Conservation (phyloP, 2,888 invertebrate genomes). For the Epistrophe grossulariae region DNA sequence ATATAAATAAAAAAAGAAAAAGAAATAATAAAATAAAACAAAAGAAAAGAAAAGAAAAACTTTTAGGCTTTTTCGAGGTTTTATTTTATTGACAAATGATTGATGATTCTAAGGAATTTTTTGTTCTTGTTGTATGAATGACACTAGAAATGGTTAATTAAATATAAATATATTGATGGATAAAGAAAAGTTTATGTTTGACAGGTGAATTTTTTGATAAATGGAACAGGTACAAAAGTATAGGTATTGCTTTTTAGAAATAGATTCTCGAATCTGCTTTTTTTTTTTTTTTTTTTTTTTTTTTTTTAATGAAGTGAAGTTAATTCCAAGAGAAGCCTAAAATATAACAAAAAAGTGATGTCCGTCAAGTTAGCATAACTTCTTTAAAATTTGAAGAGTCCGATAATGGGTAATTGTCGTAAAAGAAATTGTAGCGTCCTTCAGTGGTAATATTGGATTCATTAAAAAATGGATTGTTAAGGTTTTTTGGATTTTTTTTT, state of each 20-base stretch:
- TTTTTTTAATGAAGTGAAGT: no score
- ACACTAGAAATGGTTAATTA: constrained; percentile 2
- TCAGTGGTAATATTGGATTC: no score
- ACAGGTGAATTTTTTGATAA: constrained; percentile 13
- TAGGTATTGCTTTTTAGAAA: neutral
- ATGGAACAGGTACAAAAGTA: neutral
- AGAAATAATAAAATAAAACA: no score
- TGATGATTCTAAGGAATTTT: constrained; percentile 1
- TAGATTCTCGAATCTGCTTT: neutral
- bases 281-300: no score
- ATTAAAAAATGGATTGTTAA: no score
- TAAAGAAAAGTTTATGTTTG: constrained; percentile 6
- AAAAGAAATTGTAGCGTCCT: no score
- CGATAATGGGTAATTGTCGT: no score
- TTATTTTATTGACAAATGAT: constrained; percentile 19
- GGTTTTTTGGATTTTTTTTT: no score
- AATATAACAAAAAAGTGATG: no score
- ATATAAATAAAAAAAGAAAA: neutral
- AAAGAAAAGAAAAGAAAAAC: neutral
- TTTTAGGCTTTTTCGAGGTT: constrained; percentile 13
- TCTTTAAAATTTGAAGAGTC: no score
- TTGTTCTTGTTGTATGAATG: constrained; percentile 9
- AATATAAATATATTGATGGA: constrained; percentile 24
- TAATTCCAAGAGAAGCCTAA: no score
- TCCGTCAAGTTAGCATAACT: no score